Base-by-base conservation (phyloP, 2,113 vertebrate genomes). In the Collichthys lucidus region DNA sequence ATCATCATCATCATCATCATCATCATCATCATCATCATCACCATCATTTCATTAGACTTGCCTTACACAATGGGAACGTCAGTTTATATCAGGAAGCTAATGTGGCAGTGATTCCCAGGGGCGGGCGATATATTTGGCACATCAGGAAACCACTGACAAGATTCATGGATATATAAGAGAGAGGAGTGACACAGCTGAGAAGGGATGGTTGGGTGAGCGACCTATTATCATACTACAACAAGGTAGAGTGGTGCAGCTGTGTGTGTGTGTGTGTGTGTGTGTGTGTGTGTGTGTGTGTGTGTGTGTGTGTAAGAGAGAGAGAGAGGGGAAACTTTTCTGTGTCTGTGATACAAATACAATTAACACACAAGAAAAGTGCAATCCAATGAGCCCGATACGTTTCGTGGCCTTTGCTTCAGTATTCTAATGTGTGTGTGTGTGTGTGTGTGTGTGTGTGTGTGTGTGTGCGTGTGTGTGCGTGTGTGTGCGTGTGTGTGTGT, bases 11-110 rank as follows among this genome's bases (percentile, higher is more conserved):
- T 55, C 52, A 52, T 49, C 47, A 26, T 26, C 26, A 26, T 90
- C 86, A 91, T 91, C 85, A 60, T 55, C 52, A 52, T 49, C 47
- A 40, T 9, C 35, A 84, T 87, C 74, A 87, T 91, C 84, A 77
- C 91, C 92, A 92, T 92, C 90, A 87, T 91, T 94, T 92, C 90
- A 93, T 93, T 93, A 92, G 86, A 91, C 84, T 79, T 72, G 85
- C 85, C 82, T 81, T 79, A 26, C 88, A 93, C 91, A 92, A 92
- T 91, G 84, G 88, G 87, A 86, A 81, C 46, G 85, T 92, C 91
- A 90, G 90, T 79, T 92, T 94, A 87, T 82, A 92, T 94, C 89
- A 94, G 83, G 78, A 74, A 83, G 86, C 88, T 93, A 94, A 94
- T 92, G 90, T 92, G 92, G 87, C 88, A 88, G 90, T 87, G 88